A percentile compares a stretch with the other conserved stretches of the same genome.
These are phyloP conservation scores for Sminthopsis crassicaudata DNA, from an alignment of 2,113 vertebrate genomes.

Conservation along the genomic window DNA sequence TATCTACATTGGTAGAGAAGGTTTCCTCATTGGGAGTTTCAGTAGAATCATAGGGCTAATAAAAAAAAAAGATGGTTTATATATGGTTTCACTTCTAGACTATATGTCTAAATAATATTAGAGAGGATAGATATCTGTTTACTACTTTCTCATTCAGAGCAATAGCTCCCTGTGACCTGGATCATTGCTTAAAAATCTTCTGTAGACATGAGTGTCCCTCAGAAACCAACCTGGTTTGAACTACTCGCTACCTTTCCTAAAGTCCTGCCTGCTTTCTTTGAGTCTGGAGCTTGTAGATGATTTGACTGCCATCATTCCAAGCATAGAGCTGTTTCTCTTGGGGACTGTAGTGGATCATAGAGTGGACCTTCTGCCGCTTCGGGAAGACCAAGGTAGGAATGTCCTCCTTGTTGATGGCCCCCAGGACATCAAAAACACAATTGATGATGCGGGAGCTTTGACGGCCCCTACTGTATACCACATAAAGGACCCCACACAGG, in stretches of 20 bases:
- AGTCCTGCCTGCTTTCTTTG: constrained; percentile 76
- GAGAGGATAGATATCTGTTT: not conserved
- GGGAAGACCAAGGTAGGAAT: constrained; percentile 89
- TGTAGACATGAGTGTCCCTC: not conserved
- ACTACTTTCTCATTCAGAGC: not conserved
- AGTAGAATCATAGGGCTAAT: not conserved
- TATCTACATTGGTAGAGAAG: not conserved
- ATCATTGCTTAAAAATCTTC: not conserved
- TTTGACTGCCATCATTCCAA: constrained; percentile 96
- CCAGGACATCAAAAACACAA: constrained; percentile 93
- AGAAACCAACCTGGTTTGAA: not conserved
- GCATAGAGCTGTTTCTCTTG: constrained; percentile 93
- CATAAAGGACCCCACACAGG: constrained; percentile 92
- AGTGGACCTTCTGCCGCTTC: constrained; percentile 90
- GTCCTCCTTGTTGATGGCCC: constrained; percentile 77
- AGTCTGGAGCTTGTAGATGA: constrained; percentile 92
- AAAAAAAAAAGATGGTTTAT: not conserved
- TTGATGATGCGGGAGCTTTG: constrained; percentile 90
- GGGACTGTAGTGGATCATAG: constrained; percentile 91
- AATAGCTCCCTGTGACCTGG: not conserved
- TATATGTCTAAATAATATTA: not conserved
- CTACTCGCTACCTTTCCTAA: not conserved
- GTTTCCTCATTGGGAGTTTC: not conserved
- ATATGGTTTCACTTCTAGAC: not conserved
- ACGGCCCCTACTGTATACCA: constrained; percentile 90